A percentile compares a stretch with the other conserved stretches of the same genome.
phyloP scores from a whole-genome alignment of 2,888 invertebrate species.

The Hirtodrosophila cameraria region DNA sequence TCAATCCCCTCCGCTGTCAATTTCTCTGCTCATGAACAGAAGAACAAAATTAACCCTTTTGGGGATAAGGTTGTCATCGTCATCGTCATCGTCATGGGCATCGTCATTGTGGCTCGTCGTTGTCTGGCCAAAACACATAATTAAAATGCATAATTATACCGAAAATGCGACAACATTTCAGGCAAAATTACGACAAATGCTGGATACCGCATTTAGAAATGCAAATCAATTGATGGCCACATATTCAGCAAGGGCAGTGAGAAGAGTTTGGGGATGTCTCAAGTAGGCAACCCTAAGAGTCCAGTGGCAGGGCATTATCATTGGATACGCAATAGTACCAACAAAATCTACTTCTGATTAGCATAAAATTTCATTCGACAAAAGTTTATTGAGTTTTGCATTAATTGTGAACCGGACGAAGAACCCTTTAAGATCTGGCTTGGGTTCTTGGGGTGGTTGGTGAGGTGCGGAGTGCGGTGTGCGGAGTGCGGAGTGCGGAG shows the following conservation, averaged over 20 bases:
- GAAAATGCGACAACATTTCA: slow-evolving; percentile 78
- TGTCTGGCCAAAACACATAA: slow-evolving; percentile 68
- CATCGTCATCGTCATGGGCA: neutral
- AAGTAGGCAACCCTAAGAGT: slow-evolving; percentile 64
- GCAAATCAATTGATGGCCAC: slow-evolving; percentile 77
- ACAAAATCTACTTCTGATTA: slow-evolving; percentile 80
- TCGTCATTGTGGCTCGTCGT: slow-evolving; percentile 7
- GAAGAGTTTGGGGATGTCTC: slow-evolving; percentile 53
- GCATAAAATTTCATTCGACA: slow-evolving; percentile 81
- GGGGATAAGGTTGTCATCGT: slow-evolving; percentile 28
- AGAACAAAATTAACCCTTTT: slow-evolving; percentile 71
- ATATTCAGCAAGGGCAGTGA: slow-evolving; percentile 7
- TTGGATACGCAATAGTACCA: slow-evolving; percentile 69
- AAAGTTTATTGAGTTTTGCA: slow-evolving; percentile 80
- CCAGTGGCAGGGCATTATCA: slow-evolving; percentile 64
- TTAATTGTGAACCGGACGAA: slow-evolving; percentile 66
- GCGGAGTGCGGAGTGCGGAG: neutral
- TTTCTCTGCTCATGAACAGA: slow-evolving; percentile 6
- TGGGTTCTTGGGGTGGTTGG: slow-evolving; percentile 4
- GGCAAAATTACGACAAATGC: slow-evolving; percentile 78
- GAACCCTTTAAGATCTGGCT: slow-evolving; percentile 70
- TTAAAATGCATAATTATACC: slow-evolving; percentile 83
- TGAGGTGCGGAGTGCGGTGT: neutral
- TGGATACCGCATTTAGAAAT: slow-evolving; percentile 77
- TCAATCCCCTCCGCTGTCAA: neutral